Evolutionary conservation across 2,888 invertebrate species (phyloP).

Genomic region (Eristalis intricaria): DNA sequence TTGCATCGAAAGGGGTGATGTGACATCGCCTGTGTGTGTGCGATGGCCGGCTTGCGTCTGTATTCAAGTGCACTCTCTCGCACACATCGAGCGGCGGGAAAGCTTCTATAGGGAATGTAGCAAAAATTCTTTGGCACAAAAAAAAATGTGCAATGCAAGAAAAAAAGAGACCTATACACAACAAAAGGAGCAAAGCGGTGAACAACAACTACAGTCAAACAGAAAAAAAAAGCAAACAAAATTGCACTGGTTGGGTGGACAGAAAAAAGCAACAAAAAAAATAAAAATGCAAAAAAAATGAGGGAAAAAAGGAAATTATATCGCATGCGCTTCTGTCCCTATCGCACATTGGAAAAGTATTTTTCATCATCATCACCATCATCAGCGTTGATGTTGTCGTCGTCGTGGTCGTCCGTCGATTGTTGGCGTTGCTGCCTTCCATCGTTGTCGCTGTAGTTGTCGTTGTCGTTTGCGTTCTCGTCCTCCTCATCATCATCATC

Average conservation of each 20-base stretch:
- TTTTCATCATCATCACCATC: slow-evolving; percentile 65
- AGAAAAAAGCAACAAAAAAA: slow-evolving; percentile 35
- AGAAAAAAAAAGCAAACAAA: slow-evolving; percentile 42
- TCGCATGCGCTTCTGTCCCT: slow-evolving; percentile 76
- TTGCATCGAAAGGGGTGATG: slow-evolving; percentile 60
- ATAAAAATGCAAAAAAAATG: slow-evolving; percentile 28
- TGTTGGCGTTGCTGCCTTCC: slow-evolving; percentile 73
- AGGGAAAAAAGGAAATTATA: slow-evolving; percentile 70
- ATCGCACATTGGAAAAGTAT: slow-evolving; percentile 74
- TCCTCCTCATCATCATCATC: slow-evolving; percentile 31
- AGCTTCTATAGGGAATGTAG: slow-evolving; percentile 63
- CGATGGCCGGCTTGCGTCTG: slow-evolving; percentile 15
- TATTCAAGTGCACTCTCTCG: slow-evolving; percentile 69
- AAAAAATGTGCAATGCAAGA: slow-evolving; percentile 18
- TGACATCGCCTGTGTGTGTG: neutral
- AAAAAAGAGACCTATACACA: slow-evolving; percentile 22
- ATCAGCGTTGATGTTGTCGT: slow-evolving; percentile 35
- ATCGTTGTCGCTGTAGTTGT: slow-evolving; percentile 69
- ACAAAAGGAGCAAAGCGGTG: slow-evolving; percentile 37
- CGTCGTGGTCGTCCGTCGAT: slow-evolving; percentile 69
- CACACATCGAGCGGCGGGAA: slow-evolving; percentile 43
- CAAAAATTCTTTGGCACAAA: slow-evolving; percentile 44
- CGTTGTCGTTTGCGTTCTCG: slow-evolving; percentile 75
- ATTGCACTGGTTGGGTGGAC: slow-evolving; percentile 55
- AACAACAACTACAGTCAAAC: slow-evolving; percentile 23